Base-by-base conservation (phyloP, 2,113 vertebrate species). In the Rhea pennata region DNA sequence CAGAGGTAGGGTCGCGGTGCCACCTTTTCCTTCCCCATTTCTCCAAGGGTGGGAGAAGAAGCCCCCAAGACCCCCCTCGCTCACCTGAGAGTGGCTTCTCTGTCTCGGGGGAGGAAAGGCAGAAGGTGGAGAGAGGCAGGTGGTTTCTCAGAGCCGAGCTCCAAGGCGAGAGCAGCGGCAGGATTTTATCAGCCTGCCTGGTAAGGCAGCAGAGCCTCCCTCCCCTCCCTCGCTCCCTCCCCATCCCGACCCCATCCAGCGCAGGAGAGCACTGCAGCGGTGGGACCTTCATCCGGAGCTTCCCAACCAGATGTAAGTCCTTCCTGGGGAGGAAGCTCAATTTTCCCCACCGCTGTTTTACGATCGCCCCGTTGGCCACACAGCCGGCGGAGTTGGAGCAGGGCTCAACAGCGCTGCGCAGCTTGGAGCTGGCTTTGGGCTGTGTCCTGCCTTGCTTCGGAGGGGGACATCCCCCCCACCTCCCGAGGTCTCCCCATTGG, bases 131-230 rank as follows among this genome's bases (percentile, higher is more conserved):
- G 56, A 77, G 81, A 53, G 22, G 50, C 71, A 88, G 90, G 36
- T 36, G 0, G 82, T 61, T 88, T 62, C 69, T 89, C 61, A 0
- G 26, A 87, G 67, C 87, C 22, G 46, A 82, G 50, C 40, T 93
- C 56, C 1, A 24, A 72, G 67, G 44, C 78, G 62, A 87, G 64
- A 91, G 54, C 71, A 24, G 92, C 16, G 0, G 65, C 72, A 74
- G 92, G 87, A 83, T 93, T 92, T 73, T 85, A 4, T 83, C 79
- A 78, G 87, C 66, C 91, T 96, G 94, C 96, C 95, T 94, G 87
- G 95, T 95, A 97, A 96, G 92, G 93, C 90, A 96, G 94, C 92
- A 93, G 85, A 96, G 78, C 6, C 82, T 96, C 78, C 95, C 92
- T 95, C 70, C 84, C 94, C 95, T 90, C 94, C 95, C 87, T 96